phyloP scores from a whole-genome alignment of 2,888 invertebrate genomes.

The Rhamnusium bicolor region DNA sequence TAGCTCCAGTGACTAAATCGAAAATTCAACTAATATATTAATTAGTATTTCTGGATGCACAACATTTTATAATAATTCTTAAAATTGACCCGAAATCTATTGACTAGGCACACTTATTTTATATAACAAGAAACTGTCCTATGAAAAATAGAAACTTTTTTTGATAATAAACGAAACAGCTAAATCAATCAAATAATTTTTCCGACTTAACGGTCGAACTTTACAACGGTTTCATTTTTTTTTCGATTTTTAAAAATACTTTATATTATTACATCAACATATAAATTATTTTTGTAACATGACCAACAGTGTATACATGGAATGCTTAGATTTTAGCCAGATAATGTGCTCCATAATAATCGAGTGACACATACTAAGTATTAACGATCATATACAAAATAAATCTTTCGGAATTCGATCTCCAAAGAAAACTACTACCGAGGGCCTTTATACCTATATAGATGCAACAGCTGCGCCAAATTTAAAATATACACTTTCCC shows the following conservation, averaged over 20 bases:
- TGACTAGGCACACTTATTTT: conserved; percentile 80
- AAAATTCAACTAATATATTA: conserved; percentile 10
- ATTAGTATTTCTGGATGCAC: conserved; percentile 56
- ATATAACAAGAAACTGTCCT: conserved; percentile 75
- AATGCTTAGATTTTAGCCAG: conserved; percentile 68
- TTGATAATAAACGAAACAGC: conserved; percentile 71
- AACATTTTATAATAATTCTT: conserved; percentile 63
- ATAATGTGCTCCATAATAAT: conserved; percentile 72
- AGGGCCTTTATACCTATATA: conserved; percentile 49
- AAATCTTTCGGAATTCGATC: conserved; percentile 67
- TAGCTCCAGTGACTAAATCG: conserved; percentile 9
- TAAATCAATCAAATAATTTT: conserved; percentile 67
- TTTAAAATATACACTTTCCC: background rate
- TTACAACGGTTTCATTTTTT: conserved; percentile 66
- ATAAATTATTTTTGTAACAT: conserved; percentile 72
- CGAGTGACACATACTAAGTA: conserved; percentile 64
- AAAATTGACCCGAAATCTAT: conserved; percentile 77
- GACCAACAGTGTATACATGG: conserved; percentile 72
- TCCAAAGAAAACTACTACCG: conserved; percentile 66
- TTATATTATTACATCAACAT: conserved; percentile 71
- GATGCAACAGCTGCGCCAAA: background rate
- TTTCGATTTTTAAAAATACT: conserved; percentile 71
- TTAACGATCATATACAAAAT: conserved; percentile 69
- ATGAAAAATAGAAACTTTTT: conserved; percentile 73
- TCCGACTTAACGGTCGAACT: conserved; percentile 62